Evolutionary conservation across 2,888 invertebrate species (phyloP).

Genomic region (Phyllotreta cruciferae): DNA sequence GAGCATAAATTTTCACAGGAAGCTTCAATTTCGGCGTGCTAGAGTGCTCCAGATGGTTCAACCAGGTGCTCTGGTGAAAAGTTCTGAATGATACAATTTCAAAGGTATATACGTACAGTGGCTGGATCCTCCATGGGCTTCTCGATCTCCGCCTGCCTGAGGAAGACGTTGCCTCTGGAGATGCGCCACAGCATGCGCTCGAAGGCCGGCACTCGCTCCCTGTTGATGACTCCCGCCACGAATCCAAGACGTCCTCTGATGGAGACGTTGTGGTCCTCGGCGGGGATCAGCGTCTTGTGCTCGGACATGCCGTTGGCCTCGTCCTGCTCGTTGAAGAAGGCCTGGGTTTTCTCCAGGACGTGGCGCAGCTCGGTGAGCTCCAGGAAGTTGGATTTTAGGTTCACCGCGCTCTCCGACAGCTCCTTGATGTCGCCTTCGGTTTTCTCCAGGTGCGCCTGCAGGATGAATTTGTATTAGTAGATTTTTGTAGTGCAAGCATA

Average conservation of each 20-base stretch:
- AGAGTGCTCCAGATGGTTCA: too few relatives aligned
- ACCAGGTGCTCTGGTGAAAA: too few relatives aligned
- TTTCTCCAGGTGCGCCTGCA: conserved; percentile 88
- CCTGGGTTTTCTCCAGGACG: conserved; percentile 91
- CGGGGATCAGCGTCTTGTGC: conserved; percentile 62
- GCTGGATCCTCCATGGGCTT: conserved; percentile 83
- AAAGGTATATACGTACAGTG: too few relatives aligned
- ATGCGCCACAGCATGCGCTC: conserved; percentile 94
- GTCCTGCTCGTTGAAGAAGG: conserved; percentile 86
- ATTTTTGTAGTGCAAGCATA: background rate
- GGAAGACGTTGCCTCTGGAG: conserved; percentile 89
- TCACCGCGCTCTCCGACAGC: conserved; percentile 91
- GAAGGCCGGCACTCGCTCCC: conserved; percentile 88
- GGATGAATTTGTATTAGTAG: background rate
- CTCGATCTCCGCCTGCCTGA: conserved; percentile 85
- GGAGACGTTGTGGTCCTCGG: conserved; percentile 58
- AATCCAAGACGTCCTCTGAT: conserved; percentile 67
- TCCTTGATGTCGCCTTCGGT: conserved; percentile 94
- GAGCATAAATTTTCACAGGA: too few relatives aligned
- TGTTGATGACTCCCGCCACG: conserved; percentile 90
- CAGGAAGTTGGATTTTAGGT: conserved; percentile 87
- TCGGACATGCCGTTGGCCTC: conserved; percentile 69
- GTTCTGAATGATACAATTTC: too few relatives aligned
- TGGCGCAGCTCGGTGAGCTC: conserved; percentile 91
- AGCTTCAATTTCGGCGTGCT: too few relatives aligned